phyloP scores from a whole-genome alignment of 2,888 invertebrate species.

The Pseudoips prasinana region DNA sequence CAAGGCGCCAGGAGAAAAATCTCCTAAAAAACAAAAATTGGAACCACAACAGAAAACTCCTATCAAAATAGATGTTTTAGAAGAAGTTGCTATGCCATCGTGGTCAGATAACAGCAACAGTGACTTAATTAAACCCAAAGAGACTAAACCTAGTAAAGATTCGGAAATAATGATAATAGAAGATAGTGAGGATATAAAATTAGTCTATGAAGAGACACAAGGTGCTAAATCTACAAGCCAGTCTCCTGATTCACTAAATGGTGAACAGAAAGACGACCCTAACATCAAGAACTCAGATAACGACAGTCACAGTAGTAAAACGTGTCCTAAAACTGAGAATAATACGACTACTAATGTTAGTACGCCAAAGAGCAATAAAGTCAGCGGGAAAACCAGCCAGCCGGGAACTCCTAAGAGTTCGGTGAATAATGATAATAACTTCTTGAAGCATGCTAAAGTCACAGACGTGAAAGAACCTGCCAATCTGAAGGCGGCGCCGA shows the following conservation, averaged over 20 bases:
- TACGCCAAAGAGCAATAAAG: constrained; percentile 14
- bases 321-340: constrained; percentile 14
- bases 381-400: constrained; percentile 11
- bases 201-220: constrained; percentile 81
- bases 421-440: constrained; percentile 36
- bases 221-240: constrained; percentile 25
- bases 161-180: constrained; percentile 49
- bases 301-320: constrained; percentile 9
- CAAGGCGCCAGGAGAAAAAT: constrained; percentile 58
- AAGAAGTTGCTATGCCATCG: constrained; percentile 73
- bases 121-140: constrained; percentile 56
- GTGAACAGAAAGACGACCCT: constrained; percentile 4
- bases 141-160: constrained; percentile 25
- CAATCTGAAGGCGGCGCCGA: constrained; percentile 39
- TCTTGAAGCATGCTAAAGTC: constrained; percentile 62
- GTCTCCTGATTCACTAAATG: constrained; percentile 25
- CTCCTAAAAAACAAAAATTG: constrained; percentile 53
- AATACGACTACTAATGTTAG: constrained; percentile 20
- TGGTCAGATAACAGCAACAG: constrained; percentile 76
- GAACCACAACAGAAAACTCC: constrained; percentile 57
- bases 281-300: constrained; percentile 2
- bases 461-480: constrained; percentile 54
- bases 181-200: constrained; percentile 81
- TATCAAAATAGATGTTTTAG: constrained; percentile 62
- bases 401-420: constrained; percentile 17